Base-by-base conservation (phyloP, 2,888 invertebrate genomes). In the Lithophane semibrunnea region DNA sequence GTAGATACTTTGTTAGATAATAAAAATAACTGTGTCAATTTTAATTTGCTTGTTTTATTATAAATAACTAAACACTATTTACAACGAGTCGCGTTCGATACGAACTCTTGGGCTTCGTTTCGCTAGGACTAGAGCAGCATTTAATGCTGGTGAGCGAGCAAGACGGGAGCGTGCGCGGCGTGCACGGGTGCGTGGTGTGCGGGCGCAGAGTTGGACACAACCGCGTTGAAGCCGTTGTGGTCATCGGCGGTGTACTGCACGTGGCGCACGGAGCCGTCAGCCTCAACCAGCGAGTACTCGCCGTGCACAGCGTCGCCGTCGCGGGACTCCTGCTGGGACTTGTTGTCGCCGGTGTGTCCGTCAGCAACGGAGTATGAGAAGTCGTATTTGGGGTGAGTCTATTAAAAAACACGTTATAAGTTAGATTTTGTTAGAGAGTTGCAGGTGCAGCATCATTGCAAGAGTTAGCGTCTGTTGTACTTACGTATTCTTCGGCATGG, bases 271-370 rank as follows among this genome's bases (percentile, higher is more conserved):
- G 97, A 97, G 88, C 97, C 97, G 88, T 97, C 97, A 77, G 97
- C 96, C 91, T 96, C 95, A 71, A 93, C 73, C 74, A 96, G 92
- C 21, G 94, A 93, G 94, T 96, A 95, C 88, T 93, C 92, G 80
- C 97, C 97, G 90, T 97, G 97, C 85, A 98, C 97, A 72, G 96
- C 97, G 90, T 97, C 97, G 9, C 97, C 97, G 92, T 97, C 97
- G 88, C 97, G 96, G 91, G 95, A 94, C 93, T 97, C 97, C 69
- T 96, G 94, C 92, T 97, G 97, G 83, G 97, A 97, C 94, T 97
- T 97, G 93, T 97, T 97, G 94, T 97, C 97, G 56, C 97, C 97
- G 85, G 97, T 96, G 91, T 97, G 97, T 49, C 95, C 95, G 86
- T 97, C 97, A 77, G 97, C 95, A 18, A 97, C 97, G 47, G 97